These are phyloP conservation scores for Pediacus dermestoides DNA, from an alignment of 2,888 invertebrate species.

Conservation along the genomic window DNA sequence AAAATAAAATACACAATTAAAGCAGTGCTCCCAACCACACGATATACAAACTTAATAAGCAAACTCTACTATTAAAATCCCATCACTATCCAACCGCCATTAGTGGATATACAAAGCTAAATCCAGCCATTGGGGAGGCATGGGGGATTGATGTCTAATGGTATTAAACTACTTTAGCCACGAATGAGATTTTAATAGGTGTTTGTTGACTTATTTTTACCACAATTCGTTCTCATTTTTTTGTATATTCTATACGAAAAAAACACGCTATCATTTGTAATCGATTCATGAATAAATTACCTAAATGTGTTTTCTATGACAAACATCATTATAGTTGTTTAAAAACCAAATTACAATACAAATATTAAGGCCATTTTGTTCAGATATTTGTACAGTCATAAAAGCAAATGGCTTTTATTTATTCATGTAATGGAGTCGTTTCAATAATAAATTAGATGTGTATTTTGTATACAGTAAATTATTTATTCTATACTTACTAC, in stretches of 20 bases:
- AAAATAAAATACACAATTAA: slow-evolving; percentile 41
- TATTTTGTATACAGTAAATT: no score
- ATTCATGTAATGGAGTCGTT: slow-evolving; percentile 19
- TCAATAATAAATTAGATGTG: no score
- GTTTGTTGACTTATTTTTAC: slow-evolving; percentile 30
- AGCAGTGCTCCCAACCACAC: slow-evolving; percentile 17
- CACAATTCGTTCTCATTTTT: no score
- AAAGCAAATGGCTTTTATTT: slow-evolving; percentile 20
- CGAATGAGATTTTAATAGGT: slow-evolving; percentile 42
- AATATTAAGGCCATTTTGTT: slow-evolving; percentile 19
- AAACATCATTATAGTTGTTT: slow-evolving; percentile 34
- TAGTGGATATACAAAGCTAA: slow-evolving; percentile 38
- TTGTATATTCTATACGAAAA: not conserved
- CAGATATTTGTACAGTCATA: slow-evolving; percentile 17
- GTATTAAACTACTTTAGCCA: slow-evolving; percentile 39
- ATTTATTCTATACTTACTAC: no score
- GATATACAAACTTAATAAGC: slow-evolving; percentile 32
- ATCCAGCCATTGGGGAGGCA: slow-evolving; percentile 32
- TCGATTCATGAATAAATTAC: slow-evolving; percentile 31
- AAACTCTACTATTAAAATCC: slow-evolving; percentile 45
- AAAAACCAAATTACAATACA: slow-evolving; percentile 22
- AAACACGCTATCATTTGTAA: not conserved
- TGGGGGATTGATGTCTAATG: slow-evolving; percentile 33
- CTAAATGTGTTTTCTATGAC: slow-evolving; percentile 33
- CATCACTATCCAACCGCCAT: slow-evolving; percentile 47